phyloP scores from a whole-genome alignment of 2,113 vertebrate genomes.

The Cathartes aura region DNA sequence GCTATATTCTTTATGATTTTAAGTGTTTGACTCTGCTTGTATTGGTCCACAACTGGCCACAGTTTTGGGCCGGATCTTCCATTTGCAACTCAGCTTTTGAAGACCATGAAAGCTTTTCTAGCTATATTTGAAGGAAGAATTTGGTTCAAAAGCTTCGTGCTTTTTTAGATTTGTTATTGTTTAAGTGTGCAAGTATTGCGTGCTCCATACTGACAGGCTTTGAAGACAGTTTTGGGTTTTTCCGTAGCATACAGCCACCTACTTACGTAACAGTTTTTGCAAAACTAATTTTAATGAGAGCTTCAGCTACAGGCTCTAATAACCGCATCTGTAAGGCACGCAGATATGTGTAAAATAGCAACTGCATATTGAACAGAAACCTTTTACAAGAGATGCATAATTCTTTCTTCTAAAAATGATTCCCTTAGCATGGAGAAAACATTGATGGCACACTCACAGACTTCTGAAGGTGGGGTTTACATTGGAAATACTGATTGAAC shows the following conservation, averaged over 20 bases:
- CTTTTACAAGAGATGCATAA: accelerated
- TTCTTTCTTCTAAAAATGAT: not conserved
- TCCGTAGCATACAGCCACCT: not conserved
- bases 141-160: accelerated
- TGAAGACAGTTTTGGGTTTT: not conserved
- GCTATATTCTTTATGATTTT: accelerated
- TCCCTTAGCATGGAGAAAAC: accelerated
- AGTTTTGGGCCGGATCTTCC: not conserved
- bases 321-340: not conserved
- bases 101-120: accelerated
- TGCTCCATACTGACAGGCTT: accelerated
- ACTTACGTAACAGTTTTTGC: accelerated
- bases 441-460: not conserved
- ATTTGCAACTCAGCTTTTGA: not conserved
- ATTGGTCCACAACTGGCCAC: not conserved
- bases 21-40: accelerated
- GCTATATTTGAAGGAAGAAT: too few species aligned
- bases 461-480: not conserved
- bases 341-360: not conserved
- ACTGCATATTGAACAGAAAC: not conserved
- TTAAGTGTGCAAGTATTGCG: accelerated
- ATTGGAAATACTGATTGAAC: not conserved
- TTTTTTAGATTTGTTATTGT: not conserved
- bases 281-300: not conserved
- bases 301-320: not conserved